phyloP scores from a whole-genome alignment of 2,797 vertebrate species.

The Cryptoprocta ferox region DNA sequence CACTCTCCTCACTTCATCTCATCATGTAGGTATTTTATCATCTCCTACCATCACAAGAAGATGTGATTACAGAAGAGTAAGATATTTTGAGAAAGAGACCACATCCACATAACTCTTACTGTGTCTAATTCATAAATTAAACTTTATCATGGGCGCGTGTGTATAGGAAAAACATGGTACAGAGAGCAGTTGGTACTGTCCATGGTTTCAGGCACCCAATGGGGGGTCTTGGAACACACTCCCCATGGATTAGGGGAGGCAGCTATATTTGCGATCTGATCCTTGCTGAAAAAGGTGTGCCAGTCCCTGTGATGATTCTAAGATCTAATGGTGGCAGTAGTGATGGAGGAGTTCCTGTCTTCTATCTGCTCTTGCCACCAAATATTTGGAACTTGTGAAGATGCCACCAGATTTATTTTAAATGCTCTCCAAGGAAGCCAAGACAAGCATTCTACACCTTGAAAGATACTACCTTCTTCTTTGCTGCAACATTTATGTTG shows the following conservation, averaged over 20 bases:
- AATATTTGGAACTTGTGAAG: not conserved
- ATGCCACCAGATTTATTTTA: not conserved
- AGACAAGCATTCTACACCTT: not conserved
- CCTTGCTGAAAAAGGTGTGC: not conserved
- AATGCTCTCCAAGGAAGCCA: not conserved
- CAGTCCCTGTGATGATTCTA: rapidly evolving
- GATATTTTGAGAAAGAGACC: not conserved
- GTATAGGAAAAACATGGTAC: not conserved
- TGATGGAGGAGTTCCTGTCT: rapidly evolving
- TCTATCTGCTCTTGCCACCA: not conserved
- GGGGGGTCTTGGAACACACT: not conserved
- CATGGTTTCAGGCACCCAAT: not conserved
- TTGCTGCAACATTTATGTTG: not conserved
- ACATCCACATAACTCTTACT: not conserved
- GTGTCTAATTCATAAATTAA: not conserved
- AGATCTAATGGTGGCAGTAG: not conserved
- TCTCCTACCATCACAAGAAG: not conserved
- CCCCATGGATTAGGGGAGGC: not conserved
- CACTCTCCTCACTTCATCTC: not conserved
- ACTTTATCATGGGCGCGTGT: not conserved
- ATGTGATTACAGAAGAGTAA: not conserved
- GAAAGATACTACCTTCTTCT: not conserved
- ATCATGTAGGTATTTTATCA: not conserved
- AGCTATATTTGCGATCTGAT: not conserved
- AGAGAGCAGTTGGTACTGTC: not conserved